Conservation (phyloP, 2,888 invertebrate species). For the Melanchra persicariae region DNA sequence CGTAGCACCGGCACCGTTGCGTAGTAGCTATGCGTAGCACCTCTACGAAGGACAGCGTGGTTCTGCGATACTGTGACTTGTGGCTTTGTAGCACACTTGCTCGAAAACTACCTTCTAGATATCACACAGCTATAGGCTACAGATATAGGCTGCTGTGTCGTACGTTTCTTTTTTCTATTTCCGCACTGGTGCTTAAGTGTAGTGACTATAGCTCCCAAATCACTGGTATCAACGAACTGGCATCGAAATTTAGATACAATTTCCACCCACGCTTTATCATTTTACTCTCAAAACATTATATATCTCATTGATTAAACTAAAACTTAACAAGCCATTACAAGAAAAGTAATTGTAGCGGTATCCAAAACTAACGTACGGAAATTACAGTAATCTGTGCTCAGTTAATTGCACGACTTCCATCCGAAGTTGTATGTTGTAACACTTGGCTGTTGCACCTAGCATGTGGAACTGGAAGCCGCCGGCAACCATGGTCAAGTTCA, state of each 20-base stretch:
- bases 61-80: no score
- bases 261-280: background rate
- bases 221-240: no score
- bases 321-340: conserved; percentile 14
- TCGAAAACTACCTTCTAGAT: background rate
- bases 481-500: conserved; percentile 74
- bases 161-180: background rate
- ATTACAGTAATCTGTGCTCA: conserved; percentile 33
- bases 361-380: conserved; percentile 15
- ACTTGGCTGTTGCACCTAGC: conserved; percentile 44
- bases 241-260: background rate
- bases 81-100: background rate
- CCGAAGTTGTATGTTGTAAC: conserved; percentile 45
- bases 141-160: no score
- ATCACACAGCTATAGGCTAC: background rate
- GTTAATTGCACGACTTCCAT: conserved; percentile 58
- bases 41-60: background rate
- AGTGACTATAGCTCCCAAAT: background rate
- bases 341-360: conserved; percentile 18
- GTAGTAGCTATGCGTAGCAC: background rate
- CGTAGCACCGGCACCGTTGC: conserved; percentile 12
- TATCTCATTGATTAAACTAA: background rate
- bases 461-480: conserved; percentile 39
- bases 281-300: background rate
- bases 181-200: background rate